Percentiles rank a stretch among this genome's conserved stretches.
Conservation (phyloP, 1,140 invertebrate genomes). For the Zaprionus vittiger region DNA sequence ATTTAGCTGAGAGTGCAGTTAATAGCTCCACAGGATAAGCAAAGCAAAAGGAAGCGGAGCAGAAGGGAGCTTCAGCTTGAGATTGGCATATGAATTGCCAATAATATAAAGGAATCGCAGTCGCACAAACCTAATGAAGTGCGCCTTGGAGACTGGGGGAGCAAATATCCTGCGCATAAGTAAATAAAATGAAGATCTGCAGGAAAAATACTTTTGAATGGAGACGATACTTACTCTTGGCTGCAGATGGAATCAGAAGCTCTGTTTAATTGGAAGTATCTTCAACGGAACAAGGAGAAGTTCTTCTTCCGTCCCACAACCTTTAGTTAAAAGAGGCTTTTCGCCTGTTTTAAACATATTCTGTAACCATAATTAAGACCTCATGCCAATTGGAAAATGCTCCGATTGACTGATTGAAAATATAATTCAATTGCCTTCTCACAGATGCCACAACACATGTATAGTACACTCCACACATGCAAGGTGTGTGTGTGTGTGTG, state of each 20-base stretch:
- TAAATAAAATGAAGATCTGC: neutral
- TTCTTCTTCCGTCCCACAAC: too few relatives aligned
- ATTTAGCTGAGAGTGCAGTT: conserved; percentile 70
- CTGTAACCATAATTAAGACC: neutral
- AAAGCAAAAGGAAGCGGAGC: conserved; percentile 8
- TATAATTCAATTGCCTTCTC: conserved; percentile 3
- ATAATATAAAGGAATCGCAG: conserved; percentile 3
- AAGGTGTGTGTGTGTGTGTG: neutral
- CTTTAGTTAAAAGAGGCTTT: neutral
- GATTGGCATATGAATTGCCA: conserved; percentile 19
- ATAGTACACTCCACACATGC: neutral
- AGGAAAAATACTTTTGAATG: neutral
- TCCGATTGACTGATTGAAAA: conserved; percentile 20
- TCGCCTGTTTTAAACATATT: neutral
- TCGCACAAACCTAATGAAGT: conserved; percentile 23
- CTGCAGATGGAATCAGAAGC: neutral
- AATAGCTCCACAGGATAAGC: conserved; percentile 42
- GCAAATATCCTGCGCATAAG: neutral
- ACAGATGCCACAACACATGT: too few relatives aligned
- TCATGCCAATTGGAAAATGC: neutral
- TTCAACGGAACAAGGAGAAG: neutral
- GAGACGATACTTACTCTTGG: neutral
- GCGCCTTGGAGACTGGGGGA: conserved; percentile 1
- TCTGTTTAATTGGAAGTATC: neutral
- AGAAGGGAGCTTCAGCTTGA: neutral